Evolutionary conservation across 2,888 invertebrate genomes (phyloP).

Genomic region (Clanis bilineata): DNA sequence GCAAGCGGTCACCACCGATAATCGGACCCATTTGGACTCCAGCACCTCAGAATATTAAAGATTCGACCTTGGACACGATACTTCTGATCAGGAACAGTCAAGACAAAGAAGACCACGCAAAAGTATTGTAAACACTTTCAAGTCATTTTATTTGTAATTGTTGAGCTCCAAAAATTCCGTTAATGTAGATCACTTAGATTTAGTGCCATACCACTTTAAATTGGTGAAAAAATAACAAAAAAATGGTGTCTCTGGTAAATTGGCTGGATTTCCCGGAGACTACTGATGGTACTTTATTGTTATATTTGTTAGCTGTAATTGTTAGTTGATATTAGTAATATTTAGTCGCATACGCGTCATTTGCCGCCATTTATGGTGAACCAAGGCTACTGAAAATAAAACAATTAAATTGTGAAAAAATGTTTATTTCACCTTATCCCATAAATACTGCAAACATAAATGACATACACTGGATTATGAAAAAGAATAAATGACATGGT

Average conservation of each 20-base stretch:
- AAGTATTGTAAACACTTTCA: conserved; percentile 42
- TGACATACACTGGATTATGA: not conserved
- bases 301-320: conserved; percentile 15
- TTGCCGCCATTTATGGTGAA: conserved; percentile 41
- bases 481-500: not conserved
- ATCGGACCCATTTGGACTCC: conserved; percentile 78
- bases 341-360: conserved; percentile 21
- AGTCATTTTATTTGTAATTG: conserved; percentile 30
- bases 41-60: conserved; percentile 51
- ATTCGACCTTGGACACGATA: conserved; percentile 58
- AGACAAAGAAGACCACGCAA: conserved; percentile 34
- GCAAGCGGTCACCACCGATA: conserved; percentile 70
- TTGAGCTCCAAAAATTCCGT: conserved; percentile 34
- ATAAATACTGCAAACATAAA: conserved; percentile 6
- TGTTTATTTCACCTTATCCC: conserved; percentile 36
- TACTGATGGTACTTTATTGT: conserved; percentile 2
- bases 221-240: conserved; percentile 22
- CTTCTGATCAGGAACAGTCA: conserved; percentile 56
- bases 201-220: conserved; percentile 28
- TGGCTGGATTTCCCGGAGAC: conserved; percentile 58
- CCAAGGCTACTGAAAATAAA: conserved; percentile 41
- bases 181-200: conserved; percentile 19
- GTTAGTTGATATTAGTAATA: conserved; percentile 41
- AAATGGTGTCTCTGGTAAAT: conserved; percentile 40
- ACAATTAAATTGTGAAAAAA: conserved; percentile 33